Conservation (phyloP, 1,140 invertebrate species). For the Drosophila ambigua region DNA sequence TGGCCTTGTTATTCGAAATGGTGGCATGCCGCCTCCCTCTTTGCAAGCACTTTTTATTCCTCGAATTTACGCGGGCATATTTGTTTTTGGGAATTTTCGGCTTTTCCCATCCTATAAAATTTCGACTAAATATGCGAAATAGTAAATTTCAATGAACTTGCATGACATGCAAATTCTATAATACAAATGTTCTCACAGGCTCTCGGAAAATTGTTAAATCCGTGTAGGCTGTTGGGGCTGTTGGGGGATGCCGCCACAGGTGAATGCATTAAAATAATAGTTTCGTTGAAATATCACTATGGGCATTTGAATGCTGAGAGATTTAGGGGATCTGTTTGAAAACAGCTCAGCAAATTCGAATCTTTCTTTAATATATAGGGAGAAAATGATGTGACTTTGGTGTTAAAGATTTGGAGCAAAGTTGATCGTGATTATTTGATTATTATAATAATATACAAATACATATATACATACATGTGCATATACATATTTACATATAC, state of each 20-base stretch:
- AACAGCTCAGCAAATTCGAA: constrained; percentile 12
- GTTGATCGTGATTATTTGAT: too few relatives aligned
- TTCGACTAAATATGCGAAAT: constrained; percentile 42
- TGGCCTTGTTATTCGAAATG: constrained; percentile 14
- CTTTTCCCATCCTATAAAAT: constrained; percentile 43
- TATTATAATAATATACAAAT: too few relatives aligned
- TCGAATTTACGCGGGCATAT: constrained; percentile 45
- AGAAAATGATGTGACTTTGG: background rate
- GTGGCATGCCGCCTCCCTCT: constrained; percentile 1
- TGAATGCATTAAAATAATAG: constrained; percentile 28
- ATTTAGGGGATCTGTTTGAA: constrained; percentile 23
- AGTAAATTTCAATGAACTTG: constrained; percentile 52
- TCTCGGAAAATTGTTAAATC: constrained; percentile 44
- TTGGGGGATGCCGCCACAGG: constrained; percentile 15
- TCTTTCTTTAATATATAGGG: background rate
- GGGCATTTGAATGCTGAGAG: constrained; percentile 16
- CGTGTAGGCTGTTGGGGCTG: constrained; percentile 5
- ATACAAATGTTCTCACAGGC: background rate
- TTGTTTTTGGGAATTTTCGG: constrained; percentile 48
- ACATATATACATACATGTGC: too few relatives aligned
- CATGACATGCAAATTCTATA: constrained; percentile 54
- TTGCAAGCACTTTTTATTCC: constrained; percentile 21
- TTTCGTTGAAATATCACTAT: constrained; percentile 21
- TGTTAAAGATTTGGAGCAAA: background rate
- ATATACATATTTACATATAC: too few relatives aligned